phyloP scores from a whole-genome alignment of 2,797 vertebrate genomes.

The Peromyscus aztecus region DNA sequence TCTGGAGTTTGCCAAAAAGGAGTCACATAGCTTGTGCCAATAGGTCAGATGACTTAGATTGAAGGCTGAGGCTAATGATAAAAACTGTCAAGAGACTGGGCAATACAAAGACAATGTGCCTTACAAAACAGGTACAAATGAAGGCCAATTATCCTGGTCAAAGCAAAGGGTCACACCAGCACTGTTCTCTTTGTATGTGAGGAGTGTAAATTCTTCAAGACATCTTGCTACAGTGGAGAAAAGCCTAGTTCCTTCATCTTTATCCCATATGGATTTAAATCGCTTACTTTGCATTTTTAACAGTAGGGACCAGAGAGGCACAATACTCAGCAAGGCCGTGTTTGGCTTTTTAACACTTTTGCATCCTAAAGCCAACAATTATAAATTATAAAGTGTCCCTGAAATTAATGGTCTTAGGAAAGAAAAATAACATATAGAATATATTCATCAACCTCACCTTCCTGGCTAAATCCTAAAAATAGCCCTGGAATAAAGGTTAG shows the following conservation, averaged over 20 bases:
- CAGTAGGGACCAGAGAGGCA: slow-evolving; percentile 8
- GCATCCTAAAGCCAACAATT: slow-evolving; percentile 35
- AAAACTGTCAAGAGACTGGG: slow-evolving; percentile 40
- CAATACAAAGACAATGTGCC: slow-evolving; percentile 38
- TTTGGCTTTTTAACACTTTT: not conserved
- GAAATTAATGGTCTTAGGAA: slow-evolving; percentile 45
- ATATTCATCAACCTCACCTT: slow-evolving; percentile 15
- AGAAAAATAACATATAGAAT: slow-evolving; percentile 30
- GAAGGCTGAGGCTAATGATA: slow-evolving; percentile 50
- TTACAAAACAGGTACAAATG: slow-evolving; percentile 52
- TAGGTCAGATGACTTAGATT: slow-evolving; percentile 55
- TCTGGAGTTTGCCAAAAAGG: slow-evolving; percentile 40
- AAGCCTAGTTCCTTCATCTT: not conserved
- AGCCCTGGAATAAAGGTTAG: not conserved
- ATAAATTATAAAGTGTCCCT: slow-evolving; percentile 23
- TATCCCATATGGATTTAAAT: slow-evolving; percentile 20
- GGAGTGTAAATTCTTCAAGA: slow-evolving; percentile 38
- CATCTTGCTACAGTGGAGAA: not conserved
- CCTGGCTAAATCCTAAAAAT: slow-evolving; percentile 11
- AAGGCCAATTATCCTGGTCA: slow-evolving; percentile 31
- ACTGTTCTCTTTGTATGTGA: not conserved
- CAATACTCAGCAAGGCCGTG: slow-evolving; percentile 53
- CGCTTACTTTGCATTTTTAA: slow-evolving; percentile 65
- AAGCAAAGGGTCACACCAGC: not conserved
- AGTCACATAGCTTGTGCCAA: slow-evolving; percentile 9